These are phyloP conservation scores for Camelus bactrianus DNA, from an alignment of 2,113 vertebrate species.

Conservation along the genomic window DNA sequence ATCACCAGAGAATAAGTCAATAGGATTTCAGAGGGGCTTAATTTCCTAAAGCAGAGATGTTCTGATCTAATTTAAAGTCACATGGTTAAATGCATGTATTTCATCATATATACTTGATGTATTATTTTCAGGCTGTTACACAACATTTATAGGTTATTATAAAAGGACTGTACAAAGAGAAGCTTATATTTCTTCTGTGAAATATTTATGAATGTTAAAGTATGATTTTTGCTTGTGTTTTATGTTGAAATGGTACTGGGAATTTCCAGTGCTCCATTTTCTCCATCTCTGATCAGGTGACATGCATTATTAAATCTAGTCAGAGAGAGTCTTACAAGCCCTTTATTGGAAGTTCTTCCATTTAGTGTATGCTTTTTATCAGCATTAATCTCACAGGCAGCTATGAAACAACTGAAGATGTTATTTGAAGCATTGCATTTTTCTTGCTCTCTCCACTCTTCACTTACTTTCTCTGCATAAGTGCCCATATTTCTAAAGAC, in stretches of 20 bases:
- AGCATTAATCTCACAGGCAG: background rate
- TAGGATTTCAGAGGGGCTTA: background rate
- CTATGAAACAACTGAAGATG: background rate
- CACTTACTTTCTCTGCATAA: background rate
- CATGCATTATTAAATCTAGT: background rate
- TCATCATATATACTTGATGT: background rate
- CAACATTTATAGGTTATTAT: background rate
- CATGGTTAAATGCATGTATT: background rate
- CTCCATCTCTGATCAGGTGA: background rate
- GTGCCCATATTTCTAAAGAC: background rate
- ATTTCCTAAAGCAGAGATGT: background rate
- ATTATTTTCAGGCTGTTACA: background rate
- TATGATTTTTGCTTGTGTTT: background rate
- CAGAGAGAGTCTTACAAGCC: background rate
- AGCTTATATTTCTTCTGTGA: background rate
- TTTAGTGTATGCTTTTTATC: background rate
- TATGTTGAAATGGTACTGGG: background rate
- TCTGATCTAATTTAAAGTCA: background rate
- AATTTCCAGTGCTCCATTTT: background rate
- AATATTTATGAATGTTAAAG: background rate
- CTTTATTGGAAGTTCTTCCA: background rate
- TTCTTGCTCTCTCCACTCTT: background rate
- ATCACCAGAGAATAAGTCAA: background rate
- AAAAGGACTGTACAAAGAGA: background rate
- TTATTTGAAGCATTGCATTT: background rate